These are phyloP conservation scores for Idaea biselata DNA, from an alignment of 2,888 invertebrate genomes.

Conservation along the genomic window DNA sequence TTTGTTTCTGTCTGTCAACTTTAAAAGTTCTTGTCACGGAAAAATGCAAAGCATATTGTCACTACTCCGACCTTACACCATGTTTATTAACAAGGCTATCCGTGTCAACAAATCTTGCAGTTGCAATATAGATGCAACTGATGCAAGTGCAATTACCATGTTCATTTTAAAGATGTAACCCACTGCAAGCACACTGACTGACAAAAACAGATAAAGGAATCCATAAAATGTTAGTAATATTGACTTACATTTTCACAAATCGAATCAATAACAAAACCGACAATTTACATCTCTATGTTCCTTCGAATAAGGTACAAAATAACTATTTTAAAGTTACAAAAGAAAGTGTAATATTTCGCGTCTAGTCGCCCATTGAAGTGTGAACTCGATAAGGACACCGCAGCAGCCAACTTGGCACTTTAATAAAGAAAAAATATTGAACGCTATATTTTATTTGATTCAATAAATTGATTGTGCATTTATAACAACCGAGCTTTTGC, in stretches of 20 bases:
- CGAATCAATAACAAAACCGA: background rate
- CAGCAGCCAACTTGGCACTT: slow-evolving; percentile 17
- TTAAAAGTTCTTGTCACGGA: no score
- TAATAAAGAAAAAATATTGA: slow-evolving; percentile 3
- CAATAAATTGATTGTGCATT: background rate
- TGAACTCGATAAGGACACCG: slow-evolving; percentile 43
- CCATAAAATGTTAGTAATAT: background rate
- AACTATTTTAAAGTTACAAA: background rate
- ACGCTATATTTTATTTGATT: background rate
- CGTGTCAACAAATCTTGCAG: no score
- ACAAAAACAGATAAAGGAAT: background rate
- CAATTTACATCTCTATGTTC: background rate
- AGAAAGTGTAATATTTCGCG: slow-evolving; percentile 34
- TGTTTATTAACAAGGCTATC: no score
- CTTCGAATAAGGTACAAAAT: background rate
- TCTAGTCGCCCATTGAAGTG: slow-evolving; percentile 32
- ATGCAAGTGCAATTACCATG: no score
- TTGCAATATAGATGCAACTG: no score
- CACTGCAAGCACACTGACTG: background rate
- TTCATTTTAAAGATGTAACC: no score
- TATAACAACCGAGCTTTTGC: background rate
- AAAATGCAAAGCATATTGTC: no score
- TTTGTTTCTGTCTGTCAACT: no score
- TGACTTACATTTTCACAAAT: background rate
- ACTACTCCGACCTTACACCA: no score